phyloP scores from a whole-genome alignment of 2,888 invertebrate species.

The Teleogryllus oceanicus region DNA sequence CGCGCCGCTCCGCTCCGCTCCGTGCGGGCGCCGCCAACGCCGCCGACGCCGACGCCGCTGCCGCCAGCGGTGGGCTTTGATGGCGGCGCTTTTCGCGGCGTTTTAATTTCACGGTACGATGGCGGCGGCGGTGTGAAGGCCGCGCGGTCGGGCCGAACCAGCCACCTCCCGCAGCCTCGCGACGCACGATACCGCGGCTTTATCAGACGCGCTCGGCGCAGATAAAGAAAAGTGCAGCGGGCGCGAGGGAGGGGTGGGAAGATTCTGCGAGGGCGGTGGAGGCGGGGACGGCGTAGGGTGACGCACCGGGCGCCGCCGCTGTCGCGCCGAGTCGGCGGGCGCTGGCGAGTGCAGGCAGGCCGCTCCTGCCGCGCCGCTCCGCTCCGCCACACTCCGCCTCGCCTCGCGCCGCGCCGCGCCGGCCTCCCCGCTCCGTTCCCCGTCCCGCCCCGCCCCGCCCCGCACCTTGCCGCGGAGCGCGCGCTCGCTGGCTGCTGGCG shows the following conservation, averaged over 20 bases:
- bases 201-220: background rate
- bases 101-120: constrained; percentile 11
- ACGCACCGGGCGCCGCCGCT: no score
- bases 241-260: background rate
- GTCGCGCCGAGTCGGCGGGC: background rate
- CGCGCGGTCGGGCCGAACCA: background rate
- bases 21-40: background rate
- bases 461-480: background rate
- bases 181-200: background rate
- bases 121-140: constrained; percentile 10
- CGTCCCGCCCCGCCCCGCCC: no score
- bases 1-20: background rate
- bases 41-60: no score
- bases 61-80: background rate
- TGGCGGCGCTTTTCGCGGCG: background rate
- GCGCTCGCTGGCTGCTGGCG: background rate
- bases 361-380: no score
- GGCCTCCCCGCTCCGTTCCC: no score
- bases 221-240: constrained; percentile 3
- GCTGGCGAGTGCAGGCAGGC: background rate
- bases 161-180: background rate
- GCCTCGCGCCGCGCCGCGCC: no score
- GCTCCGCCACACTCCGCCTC: no score
- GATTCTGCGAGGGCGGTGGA: background rate
- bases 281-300: background rate